Base-by-base conservation (phyloP, 1,140 invertebrate species). In the Neotoxoptera formosana region DNA sequence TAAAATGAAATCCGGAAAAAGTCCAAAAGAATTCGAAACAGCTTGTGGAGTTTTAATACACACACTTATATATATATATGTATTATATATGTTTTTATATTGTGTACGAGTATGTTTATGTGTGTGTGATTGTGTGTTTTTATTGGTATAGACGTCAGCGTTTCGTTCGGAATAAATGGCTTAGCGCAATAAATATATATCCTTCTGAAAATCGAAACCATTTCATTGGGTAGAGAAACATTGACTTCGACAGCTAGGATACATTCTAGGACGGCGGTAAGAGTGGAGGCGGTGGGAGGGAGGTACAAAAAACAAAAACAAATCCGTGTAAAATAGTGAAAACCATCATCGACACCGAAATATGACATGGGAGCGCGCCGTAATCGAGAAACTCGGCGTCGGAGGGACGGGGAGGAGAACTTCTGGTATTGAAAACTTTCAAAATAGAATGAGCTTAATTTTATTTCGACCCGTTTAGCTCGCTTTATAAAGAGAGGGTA, bases 81-180 rank as follows among this genome's bases (percentile, higher is more conserved):
- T 81, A 20, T 9, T 81, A 23, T 23, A 83, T 36, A 36, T 36
- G 23, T 11, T 2, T 34, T 23, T 56, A 67, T 14, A 67, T n/a
- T n/a, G 21, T 83, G 34, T 45, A 14, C 11, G 14, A 30, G n/a
- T 51, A 8, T 89, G 88, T 89, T 56, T 41, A 45, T 86, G 30
- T 47, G 51, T 36, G 48, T 8, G 87, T 47, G 87, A 89, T 53
- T 89, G 51, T 89, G 47, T 88, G n/a, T 56, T 89, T 89, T 89
- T 89, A 89, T 89, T 89, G 51, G 88, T 56, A 89, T 89, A 53
- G 88, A 89, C 88, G 88, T 89, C 88, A 89, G 51, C 51, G 88
- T 56, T 89, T 89, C 51, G 56, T 56, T 89, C 88, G 51, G 34
- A 89, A 89, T 89, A 89, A 89, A 89, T 56, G 88, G 34, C 51